Evolutionary conservation across 2,113 vertebrate species (phyloP).

Genomic region (Hippocampus barbouri): DNA sequence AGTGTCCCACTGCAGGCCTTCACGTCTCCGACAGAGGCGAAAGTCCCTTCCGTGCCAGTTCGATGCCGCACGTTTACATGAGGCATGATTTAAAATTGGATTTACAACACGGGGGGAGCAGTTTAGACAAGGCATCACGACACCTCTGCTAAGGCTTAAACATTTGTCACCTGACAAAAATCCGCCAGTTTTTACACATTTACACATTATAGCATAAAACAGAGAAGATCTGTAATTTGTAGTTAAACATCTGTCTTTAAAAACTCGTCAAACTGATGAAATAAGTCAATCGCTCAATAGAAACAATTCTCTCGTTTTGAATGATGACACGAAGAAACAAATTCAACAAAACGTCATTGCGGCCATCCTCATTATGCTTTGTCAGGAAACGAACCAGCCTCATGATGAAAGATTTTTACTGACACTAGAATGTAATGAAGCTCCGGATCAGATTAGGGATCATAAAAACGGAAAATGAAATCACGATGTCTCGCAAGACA

Average conservation of each 20-base stretch:
- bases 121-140: neutral
- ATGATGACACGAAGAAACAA: neutral
- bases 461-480: neutral
- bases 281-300: neutral
- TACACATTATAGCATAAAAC: too few species aligned
- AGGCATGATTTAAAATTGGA: neutral
- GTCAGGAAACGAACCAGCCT: slow-evolving; percentile 3
- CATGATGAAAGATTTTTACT: neutral
- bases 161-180: neutral
- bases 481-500: neutral
- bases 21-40: slow-evolving; percentile 26
- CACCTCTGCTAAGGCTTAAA: neutral
- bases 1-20: slow-evolving; percentile 46
- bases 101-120: neutral
- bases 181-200: neutral
- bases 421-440: neutral
- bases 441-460: neutral
- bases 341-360: neutral
- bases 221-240: too few species aligned
- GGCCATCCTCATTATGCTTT: neutral
- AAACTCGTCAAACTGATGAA: neutral
- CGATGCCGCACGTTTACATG: neutral
- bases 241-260: neutral
- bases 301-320: neutral
- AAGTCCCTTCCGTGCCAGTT: neutral